These are phyloP conservation scores for Tetragonula clypearis DNA, from an alignment of 1,140 invertebrate genomes.

Conservation along the genomic window DNA sequence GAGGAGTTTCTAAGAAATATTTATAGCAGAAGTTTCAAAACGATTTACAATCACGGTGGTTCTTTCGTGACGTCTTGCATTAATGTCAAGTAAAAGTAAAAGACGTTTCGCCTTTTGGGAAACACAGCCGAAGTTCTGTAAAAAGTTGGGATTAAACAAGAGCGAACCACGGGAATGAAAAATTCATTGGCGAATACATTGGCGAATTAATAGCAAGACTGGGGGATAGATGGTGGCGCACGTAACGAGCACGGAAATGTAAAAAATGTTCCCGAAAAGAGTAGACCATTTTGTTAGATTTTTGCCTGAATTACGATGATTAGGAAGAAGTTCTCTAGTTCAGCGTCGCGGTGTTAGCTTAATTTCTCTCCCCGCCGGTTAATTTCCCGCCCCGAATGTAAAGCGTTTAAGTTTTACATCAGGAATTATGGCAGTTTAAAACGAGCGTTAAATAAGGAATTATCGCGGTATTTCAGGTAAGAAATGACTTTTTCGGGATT, in stretches of 20 bases:
- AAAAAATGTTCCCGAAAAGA: slow-evolving; percentile 11
- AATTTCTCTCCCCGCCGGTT: background rate
- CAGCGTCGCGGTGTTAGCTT: background rate
- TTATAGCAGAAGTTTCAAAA: no score
- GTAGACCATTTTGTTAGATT: slow-evolving; percentile 30
- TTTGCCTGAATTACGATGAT: slow-evolving; percentile 14
- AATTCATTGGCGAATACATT: background rate
- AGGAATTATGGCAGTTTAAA: background rate
- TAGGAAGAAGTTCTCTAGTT: background rate
- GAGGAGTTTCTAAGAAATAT: background rate
- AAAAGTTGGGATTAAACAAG: background rate
- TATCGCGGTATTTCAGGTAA: background rate
- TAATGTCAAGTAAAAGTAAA: background rate
- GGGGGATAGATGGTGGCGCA: background rate
- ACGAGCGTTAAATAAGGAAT: background rate
- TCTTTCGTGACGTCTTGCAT: background rate
- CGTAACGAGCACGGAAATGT: slow-evolving; percentile 15
- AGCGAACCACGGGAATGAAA: background rate
- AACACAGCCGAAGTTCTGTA: background rate
- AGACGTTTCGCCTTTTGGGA: background rate
- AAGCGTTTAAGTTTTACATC: background rate
- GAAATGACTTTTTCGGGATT: background rate
- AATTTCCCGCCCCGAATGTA: background rate
- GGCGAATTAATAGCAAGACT: background rate
- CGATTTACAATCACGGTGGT: background rate